A percentile compares a stretch with the other conserved stretches of the same genome.
These are phyloP conservation scores for Syngnathus acus DNA, from an alignment of 2,797 vertebrate genomes.

Conservation along the genomic window DNA sequence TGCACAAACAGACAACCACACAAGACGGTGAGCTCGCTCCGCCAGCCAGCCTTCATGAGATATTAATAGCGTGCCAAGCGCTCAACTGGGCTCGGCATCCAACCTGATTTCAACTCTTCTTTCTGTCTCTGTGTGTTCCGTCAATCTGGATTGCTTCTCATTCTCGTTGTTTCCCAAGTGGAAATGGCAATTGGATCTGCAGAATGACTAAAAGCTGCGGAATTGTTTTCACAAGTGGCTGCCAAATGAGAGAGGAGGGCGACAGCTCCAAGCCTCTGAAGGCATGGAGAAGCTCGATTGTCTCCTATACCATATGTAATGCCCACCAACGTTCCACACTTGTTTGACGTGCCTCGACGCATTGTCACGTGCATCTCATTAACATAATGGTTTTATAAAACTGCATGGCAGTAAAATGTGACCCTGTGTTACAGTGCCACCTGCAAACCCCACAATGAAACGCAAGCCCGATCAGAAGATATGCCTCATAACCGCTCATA, in stretches of 20 bases:
- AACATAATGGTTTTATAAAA: background rate
- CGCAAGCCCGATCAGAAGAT: background rate
- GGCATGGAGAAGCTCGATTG: slow-evolving; percentile 48
- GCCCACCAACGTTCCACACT: slow-evolving; percentile 27
- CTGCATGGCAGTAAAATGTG: background rate
- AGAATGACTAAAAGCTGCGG: slow-evolving; percentile 69
- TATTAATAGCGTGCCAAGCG: slow-evolving; percentile 61
- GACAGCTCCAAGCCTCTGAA: slow-evolving; percentile 59
- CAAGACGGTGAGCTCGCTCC: slow-evolving; percentile 49
- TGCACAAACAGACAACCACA: slow-evolving; percentile 58
- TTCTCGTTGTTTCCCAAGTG: slow-evolving; percentile 57
- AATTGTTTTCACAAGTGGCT: slow-evolving; percentile 72
- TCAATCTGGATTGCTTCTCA: slow-evolving; percentile 56
- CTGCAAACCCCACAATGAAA: background rate
- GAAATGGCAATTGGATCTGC: slow-evolving; percentile 69
- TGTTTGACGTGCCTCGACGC: slow-evolving; percentile 32
- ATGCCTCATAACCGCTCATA: background rate
- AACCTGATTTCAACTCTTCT: slow-evolving; percentile 58
- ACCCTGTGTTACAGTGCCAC: background rate
- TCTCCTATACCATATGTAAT: slow-evolving; percentile 44
- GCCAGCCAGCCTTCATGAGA: slow-evolving; percentile 62
- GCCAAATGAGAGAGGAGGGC: slow-evolving; percentile 61
- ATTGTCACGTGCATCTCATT: background rate
- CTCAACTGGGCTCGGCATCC: slow-evolving; percentile 61
- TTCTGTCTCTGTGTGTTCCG: slow-evolving; percentile 44